A percentile compares a stretch with the other conserved stretches of the same genome.
Conservation (phyloP, 2,797 vertebrate genomes). For the Sebastiscus tertius region DNA sequence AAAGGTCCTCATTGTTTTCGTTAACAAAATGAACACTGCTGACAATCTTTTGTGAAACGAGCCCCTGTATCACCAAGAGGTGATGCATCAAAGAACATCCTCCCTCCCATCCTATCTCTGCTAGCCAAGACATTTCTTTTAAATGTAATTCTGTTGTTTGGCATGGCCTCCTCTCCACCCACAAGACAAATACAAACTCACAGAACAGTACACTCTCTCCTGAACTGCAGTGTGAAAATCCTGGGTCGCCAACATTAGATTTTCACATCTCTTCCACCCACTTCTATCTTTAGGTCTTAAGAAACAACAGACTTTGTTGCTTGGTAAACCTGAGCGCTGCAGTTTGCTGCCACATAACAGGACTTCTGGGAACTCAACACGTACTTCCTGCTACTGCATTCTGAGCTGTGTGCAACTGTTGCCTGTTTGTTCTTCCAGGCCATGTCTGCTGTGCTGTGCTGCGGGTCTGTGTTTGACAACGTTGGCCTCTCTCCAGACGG, state of each 20-base stretch:
- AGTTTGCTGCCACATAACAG: not conserved
- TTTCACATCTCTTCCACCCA: not conserved
- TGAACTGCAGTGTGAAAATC: not conserved
- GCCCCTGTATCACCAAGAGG: not conserved
- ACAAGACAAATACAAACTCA: constrained; percentile 7
- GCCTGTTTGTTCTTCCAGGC: constrained; percentile 82
- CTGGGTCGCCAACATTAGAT: not conserved
- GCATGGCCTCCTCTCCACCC: not conserved
- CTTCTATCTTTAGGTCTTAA: not conserved
- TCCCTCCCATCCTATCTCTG: not conserved
- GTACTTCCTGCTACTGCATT: not conserved
- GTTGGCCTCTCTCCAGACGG: constrained; percentile 97
- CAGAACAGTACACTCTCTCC: not conserved
- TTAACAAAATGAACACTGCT: too few relatives aligned
- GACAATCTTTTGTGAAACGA: not conserved
- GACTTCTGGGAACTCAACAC: not conserved
- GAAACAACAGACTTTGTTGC: not conserved
- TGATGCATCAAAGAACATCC: not conserved
- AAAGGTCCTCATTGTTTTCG: too few relatives aligned
- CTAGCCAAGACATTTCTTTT: not conserved
- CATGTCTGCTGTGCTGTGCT: constrained; percentile 98
- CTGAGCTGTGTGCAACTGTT: constrained; percentile 15
- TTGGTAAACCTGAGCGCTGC: not conserved
- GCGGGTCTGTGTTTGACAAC: constrained; percentile 97
- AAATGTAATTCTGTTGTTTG: not conserved